These are phyloP conservation scores for Esperia sulphurella DNA, from an alignment of 2,888 invertebrate genomes.

Conservation along the genomic window DNA sequence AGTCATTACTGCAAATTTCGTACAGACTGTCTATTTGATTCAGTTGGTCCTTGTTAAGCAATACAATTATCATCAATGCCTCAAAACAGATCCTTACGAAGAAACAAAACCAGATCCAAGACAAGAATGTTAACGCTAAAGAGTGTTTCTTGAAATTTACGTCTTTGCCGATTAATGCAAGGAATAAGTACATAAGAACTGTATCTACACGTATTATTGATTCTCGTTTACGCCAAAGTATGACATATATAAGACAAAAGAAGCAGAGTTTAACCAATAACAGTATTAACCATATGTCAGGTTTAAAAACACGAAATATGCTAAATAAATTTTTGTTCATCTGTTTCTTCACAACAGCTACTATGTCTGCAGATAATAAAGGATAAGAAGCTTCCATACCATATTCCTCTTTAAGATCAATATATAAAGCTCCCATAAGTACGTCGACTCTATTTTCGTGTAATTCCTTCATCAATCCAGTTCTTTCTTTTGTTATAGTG, in stretches of 20 bases:
- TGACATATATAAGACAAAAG: background rate
- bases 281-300: background rate
- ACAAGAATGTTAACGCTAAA: background rate
- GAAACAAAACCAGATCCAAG: constrained; percentile 5
- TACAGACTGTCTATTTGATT: constrained; percentile 6
- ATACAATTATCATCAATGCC: background rate
- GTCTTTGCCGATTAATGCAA: constrained; percentile 1
- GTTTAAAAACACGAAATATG: constrained; percentile 2
- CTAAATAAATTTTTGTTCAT: background rate
- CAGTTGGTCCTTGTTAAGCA: constrained; percentile 2
- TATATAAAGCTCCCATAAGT: constrained; percentile 1
- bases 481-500: background rate
- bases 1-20: constrained; percentile 3
- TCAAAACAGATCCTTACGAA: constrained; percentile 5
- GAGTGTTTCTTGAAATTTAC: background rate
- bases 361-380: background rate
- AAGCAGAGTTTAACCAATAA: background rate
- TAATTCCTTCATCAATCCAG: constrained; percentile 3
- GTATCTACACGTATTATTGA: background rate
- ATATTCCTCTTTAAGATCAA: background rate
- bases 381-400: background rate
- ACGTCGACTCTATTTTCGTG: constrained; percentile 1
- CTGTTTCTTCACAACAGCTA: constrained; percentile 2
- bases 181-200: background rate
- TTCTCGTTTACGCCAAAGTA: background rate